Base-by-base conservation (phyloP, 2,888 invertebrate species). In the Cheilosia impressa region DNA sequence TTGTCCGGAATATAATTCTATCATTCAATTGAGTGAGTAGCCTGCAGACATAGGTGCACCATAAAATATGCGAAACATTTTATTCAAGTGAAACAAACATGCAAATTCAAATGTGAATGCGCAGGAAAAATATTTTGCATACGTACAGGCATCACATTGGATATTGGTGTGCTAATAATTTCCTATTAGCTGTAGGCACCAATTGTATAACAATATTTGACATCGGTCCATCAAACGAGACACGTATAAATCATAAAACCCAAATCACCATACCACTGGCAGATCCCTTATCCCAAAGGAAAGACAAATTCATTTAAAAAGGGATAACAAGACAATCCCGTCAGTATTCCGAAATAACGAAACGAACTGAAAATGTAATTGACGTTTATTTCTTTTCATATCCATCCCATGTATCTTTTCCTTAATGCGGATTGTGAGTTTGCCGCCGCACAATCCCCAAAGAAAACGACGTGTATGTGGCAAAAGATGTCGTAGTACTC, bases 371-470 rank as follows among this genome's bases (percentile, higher is more conserved):
- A 41, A 63, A 72, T 82, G 71, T 78, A 83, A 83, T 83, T 83
- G 83, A 83, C 83, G 57, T 78, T 83, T 78, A 83, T 83, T 78
- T 63, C 45, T 45, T 63, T 73, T 52, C n/a, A 55, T 72, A 73
- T 62, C 52, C 43, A 50, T 73, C 17, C 19, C 62, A 60, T 52
- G 10, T n/a, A 41, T 66, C 41, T 45, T 47, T 31, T 50, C 41
- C 34, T 27, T 27, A 7, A 27, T 38, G 34, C 15, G 65, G 38
- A 27, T 58, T 38, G 17, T 24, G 34, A 24, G 55, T 57, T 38
- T 27, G 17, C 9, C n/a, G 1, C 34, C 57, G 38, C 34, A 10
- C 38, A 15, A 60, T 17, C 43, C 31, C 9, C 38, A 52, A 66
- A 17, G n/a, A 4, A 45, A 15, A 22, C 34, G 24, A 47, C 17